These are phyloP conservation scores for Takifugu flavidus DNA, from an alignment of 2,113 vertebrate genomes.

Conservation along the genomic window DNA sequence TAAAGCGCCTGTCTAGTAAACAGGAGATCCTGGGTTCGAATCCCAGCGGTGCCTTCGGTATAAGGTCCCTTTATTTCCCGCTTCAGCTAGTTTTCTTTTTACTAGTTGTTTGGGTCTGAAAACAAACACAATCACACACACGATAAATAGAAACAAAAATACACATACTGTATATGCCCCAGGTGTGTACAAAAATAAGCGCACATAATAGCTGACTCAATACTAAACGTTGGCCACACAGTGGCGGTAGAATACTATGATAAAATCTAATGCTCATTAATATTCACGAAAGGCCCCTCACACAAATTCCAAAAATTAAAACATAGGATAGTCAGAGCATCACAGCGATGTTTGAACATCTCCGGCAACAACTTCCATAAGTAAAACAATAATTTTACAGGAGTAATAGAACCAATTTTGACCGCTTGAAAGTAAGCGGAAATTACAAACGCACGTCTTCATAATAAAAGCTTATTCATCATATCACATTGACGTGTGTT, in stretches of 20 bases:
- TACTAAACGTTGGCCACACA: constrained; percentile 8
- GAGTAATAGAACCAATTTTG: constrained; percentile 6
- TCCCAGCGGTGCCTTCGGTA: constrained; percentile 70
- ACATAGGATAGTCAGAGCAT: too few species aligned
- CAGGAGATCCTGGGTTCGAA: constrained; percentile 75
- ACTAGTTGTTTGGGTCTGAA: neutral
- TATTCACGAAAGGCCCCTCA: too few species aligned
- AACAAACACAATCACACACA: neutral
- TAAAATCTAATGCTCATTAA: too few species aligned
- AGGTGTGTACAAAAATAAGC: too few species aligned
- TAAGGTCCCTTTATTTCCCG: neutral
- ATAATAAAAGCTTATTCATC: constrained; percentile 24
- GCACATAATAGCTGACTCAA: neutral
- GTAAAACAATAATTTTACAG: too few species aligned
- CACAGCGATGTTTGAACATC: too few species aligned
- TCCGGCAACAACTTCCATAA: too few species aligned
- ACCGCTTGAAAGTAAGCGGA: constrained; percentile 12
- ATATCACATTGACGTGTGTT: neutral
- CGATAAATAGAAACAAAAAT: neutral
- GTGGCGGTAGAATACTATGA: neutral
- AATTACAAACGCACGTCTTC: neutral
- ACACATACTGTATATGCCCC: neutral
- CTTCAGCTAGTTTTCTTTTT: neutral
- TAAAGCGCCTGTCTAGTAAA: constrained; percentile 76
- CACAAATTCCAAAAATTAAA: too few species aligned